phyloP scores from a whole-genome alignment of 30 jellyfish, hydroid and myxozoan genomes.

The Hydractinia symbiolongicarpus region DNA sequence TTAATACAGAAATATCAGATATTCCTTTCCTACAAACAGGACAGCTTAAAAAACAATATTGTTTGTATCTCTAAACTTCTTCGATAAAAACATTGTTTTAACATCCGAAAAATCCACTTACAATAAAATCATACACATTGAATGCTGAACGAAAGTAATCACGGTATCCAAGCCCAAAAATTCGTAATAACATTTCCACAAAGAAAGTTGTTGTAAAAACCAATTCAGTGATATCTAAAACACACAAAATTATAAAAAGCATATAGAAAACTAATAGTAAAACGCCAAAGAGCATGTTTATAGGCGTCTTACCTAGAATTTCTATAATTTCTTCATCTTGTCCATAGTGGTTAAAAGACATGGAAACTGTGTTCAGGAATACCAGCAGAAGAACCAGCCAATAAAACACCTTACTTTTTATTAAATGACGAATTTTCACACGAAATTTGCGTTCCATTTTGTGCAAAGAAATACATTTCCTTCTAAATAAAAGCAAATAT shows the following conservation, averaged over 20 bases:
- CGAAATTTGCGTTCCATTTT: conserved; percentile 47
- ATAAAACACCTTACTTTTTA: conserved; percentile 64
- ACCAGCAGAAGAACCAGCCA: conserved; percentile 82
- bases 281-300: background rate
- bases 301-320: conserved; percentile 32
- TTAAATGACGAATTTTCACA: conserved; percentile 37
- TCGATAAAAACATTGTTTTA: background rate
- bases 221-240: conserved; percentile 52
- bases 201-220: conserved; percentile 69
- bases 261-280: background rate
- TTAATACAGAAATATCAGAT: too few relatives aligned
- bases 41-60: too few relatives aligned
- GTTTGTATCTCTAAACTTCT: too few relatives aligned
- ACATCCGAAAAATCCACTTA: conserved; percentile 14
- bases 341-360: conserved; percentile 54
- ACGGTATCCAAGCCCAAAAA: conserved; percentile 69
- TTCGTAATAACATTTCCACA: conserved; percentile 69
- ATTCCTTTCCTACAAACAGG: too few relatives aligned
- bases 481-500: too few relatives aligned
- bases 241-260: background rate
- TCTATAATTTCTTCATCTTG: conserved; percentile 31
- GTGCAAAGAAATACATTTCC: background rate
- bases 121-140: conserved; percentile 79
- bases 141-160: conserved; percentile 61
- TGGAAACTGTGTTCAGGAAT: conserved; percentile 57